phyloP scores from a whole-genome alignment of 2,888 invertebrate genomes.

The Autographa gamma region DNA sequence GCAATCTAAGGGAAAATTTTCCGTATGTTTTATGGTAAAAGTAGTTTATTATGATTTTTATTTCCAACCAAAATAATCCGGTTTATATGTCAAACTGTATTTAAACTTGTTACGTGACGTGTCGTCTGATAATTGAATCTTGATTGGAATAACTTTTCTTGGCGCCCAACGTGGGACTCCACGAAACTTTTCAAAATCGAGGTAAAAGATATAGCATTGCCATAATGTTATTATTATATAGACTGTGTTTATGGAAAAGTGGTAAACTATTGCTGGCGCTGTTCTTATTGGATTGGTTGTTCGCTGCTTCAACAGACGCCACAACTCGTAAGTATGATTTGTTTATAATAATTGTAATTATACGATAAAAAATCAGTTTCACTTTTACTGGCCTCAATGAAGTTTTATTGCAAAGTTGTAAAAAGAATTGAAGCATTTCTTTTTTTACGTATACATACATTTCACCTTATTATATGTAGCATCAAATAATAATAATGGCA shows the following conservation, averaged over 20 bases:
- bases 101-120: constrained; percentile 33
- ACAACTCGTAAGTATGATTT: constrained; percentile 77
- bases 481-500: too few relatives aligned
- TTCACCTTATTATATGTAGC: too few relatives aligned
- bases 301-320: constrained; percentile 78
- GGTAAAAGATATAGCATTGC: constrained; percentile 2
- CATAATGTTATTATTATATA: constrained; percentile 49
- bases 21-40: constrained; percentile 74
- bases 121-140: constrained; percentile 32
- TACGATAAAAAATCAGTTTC: neutral
- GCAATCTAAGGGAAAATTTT: constrained; percentile 73
- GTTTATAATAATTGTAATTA: constrained; percentile 34
- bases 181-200: constrained; percentile 7
- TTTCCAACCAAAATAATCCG: constrained; percentile 37
- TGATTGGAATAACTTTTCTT: constrained; percentile 41
- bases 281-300: constrained; percentile 81
- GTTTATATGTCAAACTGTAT: constrained; percentile 39
- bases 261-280: constrained; percentile 76
- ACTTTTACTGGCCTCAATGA: neutral
- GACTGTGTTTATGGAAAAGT: constrained; percentile 68
- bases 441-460: too few relatives aligned
- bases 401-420: neutral
- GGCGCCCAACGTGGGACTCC: constrained; percentile 68
- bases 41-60: constrained; percentile 58
- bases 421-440: neutral